A percentile compares a stretch with the other conserved stretches of the same genome.
Conservation (phyloP, 1,140 invertebrate genomes). For the Drusus annulatus region DNA sequence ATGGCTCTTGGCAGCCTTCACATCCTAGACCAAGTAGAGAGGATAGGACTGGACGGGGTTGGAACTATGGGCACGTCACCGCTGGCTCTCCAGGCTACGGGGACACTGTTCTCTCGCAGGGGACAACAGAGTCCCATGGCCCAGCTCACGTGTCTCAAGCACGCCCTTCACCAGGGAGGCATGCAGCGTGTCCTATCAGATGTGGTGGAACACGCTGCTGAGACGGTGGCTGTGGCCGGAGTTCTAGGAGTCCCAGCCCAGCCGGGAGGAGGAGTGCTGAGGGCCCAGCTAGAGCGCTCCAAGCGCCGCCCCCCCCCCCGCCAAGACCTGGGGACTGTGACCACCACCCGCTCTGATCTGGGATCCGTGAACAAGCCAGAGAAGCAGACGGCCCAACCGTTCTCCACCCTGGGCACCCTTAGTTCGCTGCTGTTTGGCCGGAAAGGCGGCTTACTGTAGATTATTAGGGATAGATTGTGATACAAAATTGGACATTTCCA, state of each 20-base stretch:
- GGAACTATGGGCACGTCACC: conserved; percentile 73
- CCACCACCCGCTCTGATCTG: conserved; percentile 57
- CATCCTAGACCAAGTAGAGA: conserved; percentile 80
- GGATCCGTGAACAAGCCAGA: conserved; percentile 59
- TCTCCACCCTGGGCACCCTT: conserved; percentile 82
- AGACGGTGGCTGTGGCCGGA: conserved; percentile 59
- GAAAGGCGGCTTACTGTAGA: conserved; percentile 85
- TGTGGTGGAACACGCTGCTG: conserved; percentile 58
- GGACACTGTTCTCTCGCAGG: conserved; percentile 72
- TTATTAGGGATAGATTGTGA: conserved; percentile 39
- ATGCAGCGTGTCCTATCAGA: conserved; percentile 64
- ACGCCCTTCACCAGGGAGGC: conserved; percentile 68
- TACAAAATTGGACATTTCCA: conserved; percentile 49
- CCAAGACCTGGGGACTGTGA: conserved; percentile 76
- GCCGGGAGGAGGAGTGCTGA: conserved; percentile 69
- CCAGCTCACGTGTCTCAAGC: conserved; percentile 81
- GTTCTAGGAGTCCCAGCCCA: conserved; percentile 71
- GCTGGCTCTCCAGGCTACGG: conserved; percentile 73
- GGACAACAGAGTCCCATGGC: conserved; percentile 80
- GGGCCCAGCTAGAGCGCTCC: conserved; percentile 62
- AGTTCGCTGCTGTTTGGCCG: conserved; percentile 86
- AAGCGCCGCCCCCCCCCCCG: conserved; percentile 65
- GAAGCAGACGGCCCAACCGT: conserved; percentile 61
- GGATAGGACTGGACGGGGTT: conserved; percentile 78
- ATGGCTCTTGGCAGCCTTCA: conserved; percentile 67